Conservation (phyloP, 2,113 vertebrate species). For the Dromaius novaehollandiae region DNA sequence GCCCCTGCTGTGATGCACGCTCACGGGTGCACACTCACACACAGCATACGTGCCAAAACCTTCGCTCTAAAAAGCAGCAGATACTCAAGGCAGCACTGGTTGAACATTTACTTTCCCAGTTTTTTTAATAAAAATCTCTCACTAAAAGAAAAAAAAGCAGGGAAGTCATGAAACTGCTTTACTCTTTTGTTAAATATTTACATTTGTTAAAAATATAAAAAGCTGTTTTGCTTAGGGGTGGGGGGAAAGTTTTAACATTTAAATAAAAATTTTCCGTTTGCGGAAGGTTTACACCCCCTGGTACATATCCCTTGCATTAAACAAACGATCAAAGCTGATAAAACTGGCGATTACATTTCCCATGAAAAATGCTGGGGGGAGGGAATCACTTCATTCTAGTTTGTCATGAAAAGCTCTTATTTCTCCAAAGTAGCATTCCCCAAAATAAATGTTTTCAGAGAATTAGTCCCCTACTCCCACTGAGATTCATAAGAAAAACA, state of each 20-base stretch:
- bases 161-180: not conserved
- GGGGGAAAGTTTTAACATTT: not conserved
- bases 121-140: constrained; percentile 4
- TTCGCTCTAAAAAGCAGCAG: not conserved
- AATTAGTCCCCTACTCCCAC: not conserved
- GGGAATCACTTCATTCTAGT: not conserved
- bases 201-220: not conserved
- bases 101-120: not conserved
- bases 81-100: not conserved
- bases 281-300: not conserved
- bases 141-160: not conserved
- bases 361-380: not conserved
- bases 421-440: not conserved
- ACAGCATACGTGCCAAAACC: rapidly evolving
- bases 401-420: not conserved
- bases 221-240: not conserved
- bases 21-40: rapidly evolving
- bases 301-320: not conserved
- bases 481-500: not conserved
- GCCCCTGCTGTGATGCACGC: not conserved
- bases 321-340: not conserved
- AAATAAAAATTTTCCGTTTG: not conserved
- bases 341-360: not conserved
- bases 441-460: not conserved
- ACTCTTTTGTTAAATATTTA: constrained; percentile 8